phyloP scores from a whole-genome alignment of 1,140 invertebrate species.

The Sitophilus oryzae region DNA sequence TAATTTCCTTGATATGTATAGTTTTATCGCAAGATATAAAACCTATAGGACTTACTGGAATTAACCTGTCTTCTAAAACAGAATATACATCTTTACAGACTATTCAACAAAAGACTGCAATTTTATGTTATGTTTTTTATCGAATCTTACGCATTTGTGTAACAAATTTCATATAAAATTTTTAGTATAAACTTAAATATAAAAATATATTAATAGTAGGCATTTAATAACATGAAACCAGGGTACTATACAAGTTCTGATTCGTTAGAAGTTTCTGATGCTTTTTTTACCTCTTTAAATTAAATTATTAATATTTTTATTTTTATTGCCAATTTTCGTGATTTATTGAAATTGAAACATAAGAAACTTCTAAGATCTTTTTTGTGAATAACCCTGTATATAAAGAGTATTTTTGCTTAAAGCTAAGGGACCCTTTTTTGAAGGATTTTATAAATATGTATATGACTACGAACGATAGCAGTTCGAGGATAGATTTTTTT shows the following conservation, averaged over 20 bases:
- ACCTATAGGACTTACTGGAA: too few species aligned
- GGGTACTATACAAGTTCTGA: not conserved
- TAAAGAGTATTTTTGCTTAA: not conserved
- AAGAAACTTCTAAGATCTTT: too few species aligned
- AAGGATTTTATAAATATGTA: not conserved
- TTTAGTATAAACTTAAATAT: conserved; percentile 6
- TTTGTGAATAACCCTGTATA: too few species aligned
- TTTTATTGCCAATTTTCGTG: too few species aligned
- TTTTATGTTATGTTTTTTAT: too few species aligned
- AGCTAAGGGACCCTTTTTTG: not conserved
- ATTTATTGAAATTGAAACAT: too few species aligned
- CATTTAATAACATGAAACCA: not conserved
- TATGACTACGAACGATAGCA: not conserved
- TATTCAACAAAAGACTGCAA: too few species aligned
- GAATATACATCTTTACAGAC: too few species aligned
- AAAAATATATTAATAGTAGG: conserved; percentile 5
- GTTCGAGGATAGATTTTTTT: not conserved
- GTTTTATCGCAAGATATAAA: too few species aligned
- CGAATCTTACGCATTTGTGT: not conserved
- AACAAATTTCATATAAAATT: conserved; percentile 1
- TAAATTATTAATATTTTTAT: too few species aligned
- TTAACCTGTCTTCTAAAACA: too few species aligned
- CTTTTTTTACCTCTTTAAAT: not conserved
- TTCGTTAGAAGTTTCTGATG: not conserved
- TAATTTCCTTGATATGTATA: too few species aligned